A percentile compares a stretch with the other conserved stretches of the same genome.
These are phyloP conservation scores for Podocnemis expansa DNA, from an alignment of 2,113 vertebrate genomes.

Conservation along the genomic window DNA sequence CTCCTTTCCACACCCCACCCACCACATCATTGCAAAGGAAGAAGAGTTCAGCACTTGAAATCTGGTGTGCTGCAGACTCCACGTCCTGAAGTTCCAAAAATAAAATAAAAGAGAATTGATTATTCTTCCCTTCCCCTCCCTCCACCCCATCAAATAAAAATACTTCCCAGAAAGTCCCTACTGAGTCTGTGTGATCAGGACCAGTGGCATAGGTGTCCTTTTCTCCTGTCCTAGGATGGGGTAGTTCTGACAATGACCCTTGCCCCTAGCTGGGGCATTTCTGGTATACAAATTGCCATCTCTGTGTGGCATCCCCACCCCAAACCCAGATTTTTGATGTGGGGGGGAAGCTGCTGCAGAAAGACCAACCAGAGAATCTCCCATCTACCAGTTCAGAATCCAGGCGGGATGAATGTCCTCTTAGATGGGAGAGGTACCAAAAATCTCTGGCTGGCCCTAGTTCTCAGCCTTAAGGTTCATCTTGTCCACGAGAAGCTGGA, in stretches of 20 bases:
- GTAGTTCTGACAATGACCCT: neutral
- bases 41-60: constrained; percentile 55
- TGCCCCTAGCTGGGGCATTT: neutral
- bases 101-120: neutral
- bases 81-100: constrained; percentile 35
- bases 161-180: neutral
- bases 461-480: neutral
- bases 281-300: neutral
- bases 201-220: neutral
- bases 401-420: neutral
- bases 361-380: neutral
- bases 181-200: neutral
- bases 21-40: neutral
- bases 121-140: constrained; percentile 29
- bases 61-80: constrained; percentile 10
- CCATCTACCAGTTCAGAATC: fast-evolving
- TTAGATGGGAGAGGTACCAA: neutral
- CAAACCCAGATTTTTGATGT: neutral
- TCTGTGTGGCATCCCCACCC: neutral
- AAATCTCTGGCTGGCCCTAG: neutral
- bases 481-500: constrained; percentile 58
- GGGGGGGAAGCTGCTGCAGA: neutral
- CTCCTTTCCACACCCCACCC: neutral
- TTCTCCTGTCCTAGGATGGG: neutral
- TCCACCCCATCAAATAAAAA: constrained; percentile 49